Percentiles rank a stretch among this genome's conserved stretches.
Evolutionary conservation across 2,888 invertebrate species (phyloP).

Genomic region (Tricholauxania praeusta): DNA sequence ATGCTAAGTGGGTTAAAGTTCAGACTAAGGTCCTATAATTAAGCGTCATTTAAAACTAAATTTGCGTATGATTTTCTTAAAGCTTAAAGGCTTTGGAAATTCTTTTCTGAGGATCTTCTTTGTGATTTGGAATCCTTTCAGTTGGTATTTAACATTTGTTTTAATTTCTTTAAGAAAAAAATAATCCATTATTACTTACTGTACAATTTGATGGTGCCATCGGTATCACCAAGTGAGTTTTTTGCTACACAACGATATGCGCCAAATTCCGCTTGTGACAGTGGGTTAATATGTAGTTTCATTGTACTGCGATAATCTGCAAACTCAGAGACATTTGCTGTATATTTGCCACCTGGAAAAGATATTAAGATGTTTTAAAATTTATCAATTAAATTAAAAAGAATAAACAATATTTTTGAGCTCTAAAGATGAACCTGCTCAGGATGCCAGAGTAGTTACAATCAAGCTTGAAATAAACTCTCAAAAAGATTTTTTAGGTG

Average conservation of each 20-base stretch:
- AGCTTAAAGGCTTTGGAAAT: not conserved
- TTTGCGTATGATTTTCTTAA: conserved; percentile 11
- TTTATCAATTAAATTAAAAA: too few relatives aligned
- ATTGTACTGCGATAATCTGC: conserved; percentile 83
- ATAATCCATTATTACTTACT: conserved; percentile 72
- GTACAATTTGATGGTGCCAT: conserved; percentile 85
- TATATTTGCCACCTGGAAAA: conserved; percentile 75
- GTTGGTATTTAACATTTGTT: not conserved
- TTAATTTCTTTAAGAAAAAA: not conserved
- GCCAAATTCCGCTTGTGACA: conserved; percentile 78
- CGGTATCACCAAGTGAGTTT: conserved; percentile 86
- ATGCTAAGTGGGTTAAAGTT: conserved; percentile 22
- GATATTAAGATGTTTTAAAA: not conserved
- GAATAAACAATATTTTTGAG: too few relatives aligned
- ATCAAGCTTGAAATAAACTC: too few relatives aligned
- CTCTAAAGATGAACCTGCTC: too few relatives aligned
- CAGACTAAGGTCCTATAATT: not conserved
- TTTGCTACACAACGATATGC: conserved; percentile 86
- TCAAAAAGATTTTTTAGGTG: too few relatives aligned
- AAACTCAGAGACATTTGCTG: conserved; percentile 76
- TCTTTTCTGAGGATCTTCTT: not conserved
- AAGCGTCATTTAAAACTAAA: conserved; percentile 12
- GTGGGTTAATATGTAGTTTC: conserved; percentile 78
- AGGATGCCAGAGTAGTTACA: too few relatives aligned
- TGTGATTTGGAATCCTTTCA: not conserved